Evolutionary conservation across 2,113 vertebrate species (phyloP), one percentile per base, ranked within the genome.

Genomic region (Corvus moneduloides): DNA sequence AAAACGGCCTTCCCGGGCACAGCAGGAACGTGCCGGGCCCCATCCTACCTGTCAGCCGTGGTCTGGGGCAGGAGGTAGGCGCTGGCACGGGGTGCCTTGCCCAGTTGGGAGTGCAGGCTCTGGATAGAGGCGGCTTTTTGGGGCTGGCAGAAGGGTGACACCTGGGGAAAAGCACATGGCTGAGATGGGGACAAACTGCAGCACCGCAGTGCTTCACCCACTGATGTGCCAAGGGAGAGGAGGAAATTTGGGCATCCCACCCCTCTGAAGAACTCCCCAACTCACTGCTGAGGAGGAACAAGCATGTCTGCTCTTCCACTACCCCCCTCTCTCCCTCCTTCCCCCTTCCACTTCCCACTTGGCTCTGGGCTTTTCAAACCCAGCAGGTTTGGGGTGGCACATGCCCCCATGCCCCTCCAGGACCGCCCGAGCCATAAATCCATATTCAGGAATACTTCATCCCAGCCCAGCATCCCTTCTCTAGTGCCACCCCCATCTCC

Each of bases 111-210:
- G 21, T 96, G 98, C 67, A 99, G 97, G 95, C 98, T 99, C 96
- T 99, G 99, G 66, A 98, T 90, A 43, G 99, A 99, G 74, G 98
- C 90, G 0, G 98, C 98, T 97, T 99, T 99, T 86, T 91, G 98
- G 93, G 98, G 97, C 94, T 99, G 98, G 96, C 98, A 97, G 96
- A 98, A 98, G 80, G 99, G 98, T 88, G 99, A 98, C 98, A 98
- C 98, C 99, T 99, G 96, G 94, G 97, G 98, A 98, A 52, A 96
- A 90, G 93, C 10, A 28, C 21, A 26, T 1, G 1, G 22, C 6
- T 83, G 67, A 87, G 67, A 37, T 1, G 35, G 49, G 39, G 13
- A 28, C 52, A 20, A 48, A 52, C 1, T 2, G 37, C 5, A 6
- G 61, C 22, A 10, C 19, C 0, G 0, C 52, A 49, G 35, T 7